phyloP scores from a whole-genome alignment of 2,888 invertebrate genomes.

The Julus scanicus region DNA sequence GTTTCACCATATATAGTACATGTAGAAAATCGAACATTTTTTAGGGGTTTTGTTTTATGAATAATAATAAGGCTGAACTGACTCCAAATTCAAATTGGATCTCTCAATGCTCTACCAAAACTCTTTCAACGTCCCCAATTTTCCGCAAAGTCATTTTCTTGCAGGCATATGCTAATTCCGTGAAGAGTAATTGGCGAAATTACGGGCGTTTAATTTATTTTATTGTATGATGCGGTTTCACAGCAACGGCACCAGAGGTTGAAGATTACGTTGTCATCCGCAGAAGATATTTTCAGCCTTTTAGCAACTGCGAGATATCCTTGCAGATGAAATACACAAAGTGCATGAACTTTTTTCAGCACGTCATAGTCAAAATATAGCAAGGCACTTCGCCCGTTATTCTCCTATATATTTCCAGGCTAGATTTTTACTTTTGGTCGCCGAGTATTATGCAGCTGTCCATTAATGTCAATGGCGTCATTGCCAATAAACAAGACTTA shows the following conservation, averaged over 20 bases:
- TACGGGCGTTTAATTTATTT: slow-evolving; percentile 22
- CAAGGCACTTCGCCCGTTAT: background rate
- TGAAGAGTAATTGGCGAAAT: background rate
- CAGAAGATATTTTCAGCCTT: slow-evolving; percentile 12
- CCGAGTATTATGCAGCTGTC: slow-evolving; percentile 19
- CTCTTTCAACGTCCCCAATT: background rate
- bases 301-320: background rate
- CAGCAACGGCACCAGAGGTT: slow-evolving; percentile 23
- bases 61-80: background rate
- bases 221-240: slow-evolving; percentile 8
- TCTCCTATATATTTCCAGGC: background rate
- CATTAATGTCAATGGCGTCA: slow-evolving; percentile 18
- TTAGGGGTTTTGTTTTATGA: background rate
- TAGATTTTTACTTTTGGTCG: background rate
- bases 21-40: background rate
- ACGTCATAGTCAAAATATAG: slow-evolving; percentile 24
- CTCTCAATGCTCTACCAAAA: background rate
- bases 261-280: slow-evolving; percentile 15
- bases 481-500: background rate
- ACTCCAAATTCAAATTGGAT: background rate
- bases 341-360: background rate
- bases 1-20: background rate
- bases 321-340: background rate
- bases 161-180: background rate
- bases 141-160: background rate